A percentile compares a stretch with the other conserved stretches of the same genome.
Evolutionary conservation across 2,113 vertebrate genomes (phyloP).

Genomic region (Opisthocomus hoazin): DNA sequence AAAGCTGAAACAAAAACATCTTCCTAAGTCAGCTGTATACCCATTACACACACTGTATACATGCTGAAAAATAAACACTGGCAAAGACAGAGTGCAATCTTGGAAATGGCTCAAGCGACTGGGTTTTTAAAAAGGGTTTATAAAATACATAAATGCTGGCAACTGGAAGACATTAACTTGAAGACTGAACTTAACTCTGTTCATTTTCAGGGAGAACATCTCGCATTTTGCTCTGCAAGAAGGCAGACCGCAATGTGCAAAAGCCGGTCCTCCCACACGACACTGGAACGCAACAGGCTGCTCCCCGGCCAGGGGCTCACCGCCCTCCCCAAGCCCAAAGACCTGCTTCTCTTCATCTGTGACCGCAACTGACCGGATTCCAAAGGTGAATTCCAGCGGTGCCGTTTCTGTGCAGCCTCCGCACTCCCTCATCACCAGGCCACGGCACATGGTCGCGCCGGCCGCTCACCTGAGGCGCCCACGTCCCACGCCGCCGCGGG

Average conservation of each 20-base stretch:
- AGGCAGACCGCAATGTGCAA: background rate
- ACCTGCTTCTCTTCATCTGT: background rate
- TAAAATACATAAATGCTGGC: background rate
- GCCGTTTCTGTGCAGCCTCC: background rate
- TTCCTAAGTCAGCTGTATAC: background rate
- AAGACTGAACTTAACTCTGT: background rate
- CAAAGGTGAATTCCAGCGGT: background rate
- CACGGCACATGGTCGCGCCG: background rate
- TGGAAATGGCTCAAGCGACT: constrained; percentile 4
- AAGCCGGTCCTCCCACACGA: background rate
- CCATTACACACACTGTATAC: constrained; percentile 1
- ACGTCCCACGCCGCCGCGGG: rapidly evolving
- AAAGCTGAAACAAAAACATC: background rate
- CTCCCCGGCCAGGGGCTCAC: background rate
- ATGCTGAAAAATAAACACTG: constrained; percentile 26
- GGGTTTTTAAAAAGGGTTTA: background rate
- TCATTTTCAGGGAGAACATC: background rate
- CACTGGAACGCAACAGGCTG: background rate
- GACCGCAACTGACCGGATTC: background rate
- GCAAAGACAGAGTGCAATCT: background rate
- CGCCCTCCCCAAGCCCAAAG: background rate
- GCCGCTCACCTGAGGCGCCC: background rate
- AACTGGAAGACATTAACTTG: background rate
- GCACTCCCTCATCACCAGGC: rapidly evolving
- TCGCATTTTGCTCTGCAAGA: background rate